Base-by-base conservation (phyloP, 2,888 invertebrate genomes). In the Chymomyza caudatula region DNA sequence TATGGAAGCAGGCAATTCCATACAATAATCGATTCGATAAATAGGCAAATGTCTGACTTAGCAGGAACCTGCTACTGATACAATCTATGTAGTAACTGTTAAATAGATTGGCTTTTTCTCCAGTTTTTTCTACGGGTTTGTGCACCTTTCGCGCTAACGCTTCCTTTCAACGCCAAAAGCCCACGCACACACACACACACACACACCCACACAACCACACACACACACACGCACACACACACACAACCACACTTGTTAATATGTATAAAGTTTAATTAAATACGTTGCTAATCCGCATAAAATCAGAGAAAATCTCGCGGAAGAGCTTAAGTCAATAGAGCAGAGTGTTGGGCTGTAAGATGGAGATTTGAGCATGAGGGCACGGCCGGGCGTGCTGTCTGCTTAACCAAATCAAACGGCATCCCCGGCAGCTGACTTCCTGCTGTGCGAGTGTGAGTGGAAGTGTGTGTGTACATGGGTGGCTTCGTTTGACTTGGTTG, bases 261-360 rank as follows among this genome's bases (percentile, higher is more conserved):
- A 37, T 17, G 25, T 62, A 71, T 71, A 73, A 56, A 69, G 59
- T 68, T 65, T 62, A 68, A 75, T 75, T 73, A 84, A 78, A 84
- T 72, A 69, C 75, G 58, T 53, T 66, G 70, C 68, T 82, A 73
- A 78, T 73, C 83, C 83, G 63, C 63, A 69, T 51, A 59, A 71
- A 79, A 76, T 76, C 83, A 73, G 59, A 65, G 64, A 68, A 70
- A 81, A 70, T 73, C 68, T 65, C 63, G 58, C 72, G 63, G 52
- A 8, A 59, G 59, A 54, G 58, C 59, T 67, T 65, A 74, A 62
- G 65, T 76, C 73, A 76, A 72, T 78, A 73, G 68, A 43, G 60
- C 23, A 2, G 20, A 54, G 44, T 60, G 29, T 37, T 37, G 11
- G 43, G 49, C 44, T 51, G 17, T 22, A 37, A 17, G 17, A 11